Conservation (phyloP, 2,797 vertebrate species). For the Leucoraja ocellata region DNA sequence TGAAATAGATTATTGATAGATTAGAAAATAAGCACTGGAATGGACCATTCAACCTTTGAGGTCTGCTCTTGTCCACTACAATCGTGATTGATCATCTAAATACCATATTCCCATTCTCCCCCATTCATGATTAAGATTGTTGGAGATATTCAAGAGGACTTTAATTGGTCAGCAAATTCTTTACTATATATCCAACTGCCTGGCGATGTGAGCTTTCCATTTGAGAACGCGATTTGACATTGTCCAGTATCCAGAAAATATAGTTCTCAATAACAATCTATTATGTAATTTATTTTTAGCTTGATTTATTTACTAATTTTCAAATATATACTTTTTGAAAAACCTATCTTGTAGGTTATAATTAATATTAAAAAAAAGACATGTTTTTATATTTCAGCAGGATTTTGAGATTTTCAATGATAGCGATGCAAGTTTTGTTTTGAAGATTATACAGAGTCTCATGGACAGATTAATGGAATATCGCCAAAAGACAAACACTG, state of each 20-base stretch:
- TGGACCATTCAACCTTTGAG: too few species aligned
- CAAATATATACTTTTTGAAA: neutral
- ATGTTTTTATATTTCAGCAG: conserved; percentile 53
- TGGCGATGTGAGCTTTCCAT: neutral
- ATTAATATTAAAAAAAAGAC: too few species aligned
- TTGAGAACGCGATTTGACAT: neutral
- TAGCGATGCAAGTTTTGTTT: conserved; percentile 71
- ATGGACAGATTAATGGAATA: conserved; percentile 75
- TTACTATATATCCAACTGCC: neutral
- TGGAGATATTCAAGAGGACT: neutral
- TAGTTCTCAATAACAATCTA: neutral
- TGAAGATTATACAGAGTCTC: conserved; percentile 76
- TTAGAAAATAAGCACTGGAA: too few species aligned
- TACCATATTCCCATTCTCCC: too few species aligned
- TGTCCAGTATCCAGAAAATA: neutral
- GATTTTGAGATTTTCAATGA: conserved; percentile 72
- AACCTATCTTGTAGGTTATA: neutral
- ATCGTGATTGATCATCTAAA: too few species aligned
- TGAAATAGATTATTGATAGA: neutral
- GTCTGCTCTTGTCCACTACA: too few species aligned
- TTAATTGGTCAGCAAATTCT: neutral
- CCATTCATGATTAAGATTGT: neutral
- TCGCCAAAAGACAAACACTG: conserved; percentile 60
- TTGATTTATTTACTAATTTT: neutral
- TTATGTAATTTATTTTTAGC: neutral